Conservation (phyloP, 2,888 invertebrate genomes). For the Yponomeuta malinellus region DNA sequence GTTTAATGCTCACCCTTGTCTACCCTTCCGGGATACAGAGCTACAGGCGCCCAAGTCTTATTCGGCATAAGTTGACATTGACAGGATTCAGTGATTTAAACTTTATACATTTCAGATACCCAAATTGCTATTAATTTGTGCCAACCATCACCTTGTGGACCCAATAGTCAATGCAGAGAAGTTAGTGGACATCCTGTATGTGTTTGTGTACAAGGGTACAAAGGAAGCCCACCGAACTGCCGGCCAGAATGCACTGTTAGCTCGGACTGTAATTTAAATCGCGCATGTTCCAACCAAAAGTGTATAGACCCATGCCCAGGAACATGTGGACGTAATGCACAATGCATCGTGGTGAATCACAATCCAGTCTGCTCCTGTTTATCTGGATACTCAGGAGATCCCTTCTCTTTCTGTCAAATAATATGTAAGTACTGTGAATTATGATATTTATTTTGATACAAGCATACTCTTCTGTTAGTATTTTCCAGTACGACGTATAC, state of each 20-base stretch:
- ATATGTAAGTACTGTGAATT: conserved; percentile 48
- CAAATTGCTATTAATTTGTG: conserved; percentile 43
- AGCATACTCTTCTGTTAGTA: not conserved
- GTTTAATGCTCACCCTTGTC: too few species aligned
- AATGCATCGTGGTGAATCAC: conserved; percentile 79
- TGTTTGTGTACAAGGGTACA: conserved; percentile 80
- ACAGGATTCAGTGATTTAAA: not conserved
- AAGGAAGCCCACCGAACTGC: conserved; percentile 84
- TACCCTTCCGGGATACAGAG: too few species aligned
- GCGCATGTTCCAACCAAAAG: conserved; percentile 84
- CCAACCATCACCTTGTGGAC: conserved; percentile 78
- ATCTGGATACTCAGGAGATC: conserved; percentile 81
- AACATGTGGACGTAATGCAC: conserved; percentile 79
- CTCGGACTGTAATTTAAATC: conserved; percentile 80
- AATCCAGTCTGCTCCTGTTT: conserved; percentile 81
- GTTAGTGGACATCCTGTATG: conserved; percentile 82
- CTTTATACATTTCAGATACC: conserved; percentile 36
- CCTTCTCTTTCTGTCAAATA: conserved; percentile 79
- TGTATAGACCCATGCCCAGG: conserved; percentile 86
- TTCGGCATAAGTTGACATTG: not conserved
- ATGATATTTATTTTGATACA: not conserved
- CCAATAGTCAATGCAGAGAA: conserved; percentile 83
- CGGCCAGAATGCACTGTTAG: conserved; percentile 87
- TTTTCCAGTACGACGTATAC: not conserved
- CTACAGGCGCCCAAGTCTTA: too few species aligned